A percentile compares a stretch with the other conserved stretches of the same genome.
Evolutionary conservation across 2,888 invertebrate genomes (phyloP).

Genomic region (Cremastobaeus sp.): DNA sequence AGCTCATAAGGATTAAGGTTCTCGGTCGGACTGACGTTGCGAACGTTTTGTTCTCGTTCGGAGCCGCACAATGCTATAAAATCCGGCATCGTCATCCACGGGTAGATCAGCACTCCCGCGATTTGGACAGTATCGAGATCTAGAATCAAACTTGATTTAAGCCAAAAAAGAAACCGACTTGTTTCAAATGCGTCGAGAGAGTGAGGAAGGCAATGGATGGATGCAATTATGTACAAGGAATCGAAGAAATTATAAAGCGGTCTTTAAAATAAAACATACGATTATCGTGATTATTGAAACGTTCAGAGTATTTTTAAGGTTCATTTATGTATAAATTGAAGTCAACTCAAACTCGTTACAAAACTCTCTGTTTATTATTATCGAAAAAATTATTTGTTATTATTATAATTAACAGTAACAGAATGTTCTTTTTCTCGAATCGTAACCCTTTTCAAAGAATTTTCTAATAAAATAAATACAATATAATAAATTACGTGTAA

Average conservation of each 20-base stretch:
- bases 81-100: conserved; percentile 71
- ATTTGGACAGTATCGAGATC: conserved; percentile 74
- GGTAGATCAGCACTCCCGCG: conserved; percentile 68
- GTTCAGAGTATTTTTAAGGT: too few relatives aligned
- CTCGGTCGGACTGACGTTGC: conserved; percentile 45
- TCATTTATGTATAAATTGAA: conserved; percentile 4
- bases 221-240: conserved; percentile 54
- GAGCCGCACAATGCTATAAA: conserved; percentile 63
- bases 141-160: conserved; percentile 75
- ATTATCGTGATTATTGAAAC: too few relatives aligned
- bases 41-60: conserved; percentile 56
- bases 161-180: conserved; percentile 61
- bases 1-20: conserved; percentile 51
- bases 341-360: too few relatives aligned
- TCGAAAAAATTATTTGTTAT: too few relatives aligned
- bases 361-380: too few relatives aligned
- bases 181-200: conserved; percentile 36
- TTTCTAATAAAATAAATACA: too few relatives aligned
- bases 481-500: too few relatives aligned
- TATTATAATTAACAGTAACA: too few relatives aligned
- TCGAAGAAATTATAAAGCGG: conserved; percentile 39
- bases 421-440: too few relatives aligned
- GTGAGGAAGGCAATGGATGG: conserved; percentile 28
- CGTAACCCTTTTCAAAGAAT: too few relatives aligned
- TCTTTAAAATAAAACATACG: conserved; percentile 31